Evolutionary conservation across 1,140 invertebrate genomes (phyloP).

Genomic region (Drosophila azteca): DNA sequence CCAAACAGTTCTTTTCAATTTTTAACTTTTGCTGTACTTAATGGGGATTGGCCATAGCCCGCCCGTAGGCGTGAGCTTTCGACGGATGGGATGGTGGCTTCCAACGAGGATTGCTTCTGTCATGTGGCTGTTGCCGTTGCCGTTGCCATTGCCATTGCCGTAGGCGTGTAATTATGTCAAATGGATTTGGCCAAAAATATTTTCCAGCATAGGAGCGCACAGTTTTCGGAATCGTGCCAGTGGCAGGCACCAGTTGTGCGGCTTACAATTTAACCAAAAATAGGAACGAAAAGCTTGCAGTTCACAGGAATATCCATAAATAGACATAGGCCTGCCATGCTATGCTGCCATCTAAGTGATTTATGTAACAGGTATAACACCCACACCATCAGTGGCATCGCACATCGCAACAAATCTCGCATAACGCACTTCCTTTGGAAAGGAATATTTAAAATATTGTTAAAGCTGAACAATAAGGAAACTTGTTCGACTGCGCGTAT

Average conservation of each 20-base stretch:
- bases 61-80: not conserved
- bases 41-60: not conserved
- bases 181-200: slow-evolving; percentile 25
- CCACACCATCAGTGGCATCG: too few species aligned
- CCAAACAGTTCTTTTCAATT: not conserved
- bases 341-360: slow-evolving; percentile 7
- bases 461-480: slow-evolving; percentile 11
- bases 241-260: slow-evolving; percentile 1
- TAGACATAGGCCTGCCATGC: too few species aligned
- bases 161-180: slow-evolving; percentile 44
- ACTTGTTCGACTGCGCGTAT: slow-evolving; percentile 16
- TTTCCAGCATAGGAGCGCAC: slow-evolving; percentile 4
- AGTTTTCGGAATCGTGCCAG: not conserved
- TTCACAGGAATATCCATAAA: slow-evolving; percentile 1
- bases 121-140: not conserved
- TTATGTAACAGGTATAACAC: not conserved
- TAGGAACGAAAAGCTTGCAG: not conserved
- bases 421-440: not conserved
- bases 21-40: slow-evolving; percentile 5
- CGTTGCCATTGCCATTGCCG: not conserved
- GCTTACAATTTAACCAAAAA: slow-evolving; percentile 22
- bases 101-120: not conserved
- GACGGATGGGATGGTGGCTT: not conserved
- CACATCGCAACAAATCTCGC: slow-evolving; percentile 4
- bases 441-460: slow-evolving; percentile 24